Percentiles rank a stretch among this genome's conserved stretches.
Conservation (phyloP, 2,113 vertebrate genomes). For the Planiliza haematocheilus region DNA sequence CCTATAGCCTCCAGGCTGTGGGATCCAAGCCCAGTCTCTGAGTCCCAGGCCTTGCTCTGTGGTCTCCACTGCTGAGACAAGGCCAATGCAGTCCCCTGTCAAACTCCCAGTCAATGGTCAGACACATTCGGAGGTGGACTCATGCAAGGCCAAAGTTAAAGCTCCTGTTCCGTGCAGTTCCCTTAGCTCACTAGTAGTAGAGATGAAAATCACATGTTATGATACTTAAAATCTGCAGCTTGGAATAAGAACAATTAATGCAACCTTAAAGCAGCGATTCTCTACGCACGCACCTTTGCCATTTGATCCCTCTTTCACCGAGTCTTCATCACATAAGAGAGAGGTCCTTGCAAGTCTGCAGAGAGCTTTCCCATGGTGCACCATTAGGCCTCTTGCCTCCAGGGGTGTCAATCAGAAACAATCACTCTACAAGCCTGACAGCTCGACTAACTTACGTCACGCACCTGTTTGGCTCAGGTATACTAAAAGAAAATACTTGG, state of each 20-base stretch:
- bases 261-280: not conserved
- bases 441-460: constrained; percentile 60
- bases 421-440: constrained; percentile 61
- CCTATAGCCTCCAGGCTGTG: constrained; percentile 76
- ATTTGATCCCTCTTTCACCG: constrained; percentile 50
- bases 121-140: constrained; percentile 62
- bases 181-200: not conserved
- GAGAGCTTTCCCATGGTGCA: constrained; percentile 71
- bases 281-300: not conserved
- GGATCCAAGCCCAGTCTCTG: constrained; percentile 77
- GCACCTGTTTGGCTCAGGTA: constrained; percentile 70
- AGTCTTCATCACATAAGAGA: constrained; percentile 58
- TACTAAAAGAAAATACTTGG: constrained; percentile 43
- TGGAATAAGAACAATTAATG: not conserved
- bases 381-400: constrained; percentile 54
- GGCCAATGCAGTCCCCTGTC: constrained; percentile 84
- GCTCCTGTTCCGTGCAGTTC: constrained; percentile 25
- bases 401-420: constrained; percentile 67
- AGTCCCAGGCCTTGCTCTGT: constrained; percentile 81
- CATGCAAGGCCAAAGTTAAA: constrained; percentile 61
- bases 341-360: constrained; percentile 60
- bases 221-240: not conserved
- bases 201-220: not conserved
- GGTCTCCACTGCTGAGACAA: constrained; percentile 72
- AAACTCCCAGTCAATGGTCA: constrained; percentile 72